Evolutionary conservation across 64 coral and sea anemone genomes (phyloP).

Genomic region (Porites australiensis): DNA sequence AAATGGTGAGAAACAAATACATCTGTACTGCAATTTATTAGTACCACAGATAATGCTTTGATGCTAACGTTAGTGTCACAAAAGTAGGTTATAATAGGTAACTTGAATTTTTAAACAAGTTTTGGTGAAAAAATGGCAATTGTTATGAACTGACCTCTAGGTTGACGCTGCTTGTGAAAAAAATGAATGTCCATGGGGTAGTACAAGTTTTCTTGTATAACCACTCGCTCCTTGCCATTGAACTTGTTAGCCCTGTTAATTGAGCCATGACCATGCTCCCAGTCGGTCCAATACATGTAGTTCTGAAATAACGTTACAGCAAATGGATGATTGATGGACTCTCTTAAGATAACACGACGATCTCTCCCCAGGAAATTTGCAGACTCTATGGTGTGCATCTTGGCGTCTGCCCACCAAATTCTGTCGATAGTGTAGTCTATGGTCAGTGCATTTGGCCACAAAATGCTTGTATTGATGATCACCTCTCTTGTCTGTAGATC

Average conservation of each 20-base stretch:
- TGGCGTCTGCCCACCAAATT: constrained; percentile 92
- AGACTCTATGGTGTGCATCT: constrained; percentile 75
- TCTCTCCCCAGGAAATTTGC: constrained; percentile 68
- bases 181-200: constrained; percentile 89
- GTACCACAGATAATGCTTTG: no score
- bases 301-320: background rate
- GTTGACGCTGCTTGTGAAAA: constrained; percentile 52
- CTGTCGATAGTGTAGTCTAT: constrained; percentile 76
- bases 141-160: background rate
- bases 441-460: constrained; percentile 90
- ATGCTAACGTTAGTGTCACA: no score
- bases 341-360: constrained; percentile 33
- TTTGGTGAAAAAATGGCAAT: no score
- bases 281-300: constrained; percentile 65
- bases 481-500: constrained; percentile 39
- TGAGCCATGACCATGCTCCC: constrained; percentile 55
- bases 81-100: no score
- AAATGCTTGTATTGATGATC: constrained; percentile 53
- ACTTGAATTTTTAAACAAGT: no score
- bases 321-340: background rate
- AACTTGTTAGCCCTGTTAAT: constrained; percentile 84
- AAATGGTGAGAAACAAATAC: no score
- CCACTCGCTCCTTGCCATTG: constrained; percentile 47
- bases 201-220: constrained; percentile 61
- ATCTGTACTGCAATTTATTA: no score